phyloP scores from a whole-genome alignment of 2,113 vertebrate genomes.

The Pterocles gutturalis region DNA sequence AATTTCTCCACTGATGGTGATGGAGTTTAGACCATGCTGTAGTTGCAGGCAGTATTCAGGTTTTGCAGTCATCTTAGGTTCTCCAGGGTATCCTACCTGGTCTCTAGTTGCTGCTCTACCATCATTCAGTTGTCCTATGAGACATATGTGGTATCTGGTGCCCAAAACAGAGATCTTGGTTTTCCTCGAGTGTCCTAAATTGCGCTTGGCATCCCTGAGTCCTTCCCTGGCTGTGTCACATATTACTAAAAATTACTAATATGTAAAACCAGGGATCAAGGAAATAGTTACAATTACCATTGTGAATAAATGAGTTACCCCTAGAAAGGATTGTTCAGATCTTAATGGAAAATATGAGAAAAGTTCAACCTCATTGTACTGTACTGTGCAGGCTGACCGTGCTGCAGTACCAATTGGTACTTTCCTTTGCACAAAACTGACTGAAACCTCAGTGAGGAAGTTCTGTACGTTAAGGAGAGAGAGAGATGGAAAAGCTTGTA shows the following conservation, averaged over 20 bases:
- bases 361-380: background rate
- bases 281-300: background rate
- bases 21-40: rapidly evolving
- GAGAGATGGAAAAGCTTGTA: constrained; percentile 10
- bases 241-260: background rate
- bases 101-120: background rate
- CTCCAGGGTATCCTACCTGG: background rate
- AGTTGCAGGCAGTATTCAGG: background rate
- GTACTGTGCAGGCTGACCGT: background rate
- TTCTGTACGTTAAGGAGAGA: background rate
- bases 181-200: background rate
- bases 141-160: rapidly evolving
- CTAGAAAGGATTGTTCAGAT: background rate
- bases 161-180: background rate
- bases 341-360: background rate
- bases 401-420: background rate
- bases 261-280: background rate
- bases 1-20: background rate
- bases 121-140: background rate
- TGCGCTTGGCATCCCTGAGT: background rate
- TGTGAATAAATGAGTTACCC: background rate
- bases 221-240: background rate
- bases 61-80: background rate
- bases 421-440: background rate
- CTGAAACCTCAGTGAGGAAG: constrained; percentile 1